Base-by-base conservation (phyloP, 37 sponge, comb jelly and placozoan genomes). In the Geodia barretti region DNA sequence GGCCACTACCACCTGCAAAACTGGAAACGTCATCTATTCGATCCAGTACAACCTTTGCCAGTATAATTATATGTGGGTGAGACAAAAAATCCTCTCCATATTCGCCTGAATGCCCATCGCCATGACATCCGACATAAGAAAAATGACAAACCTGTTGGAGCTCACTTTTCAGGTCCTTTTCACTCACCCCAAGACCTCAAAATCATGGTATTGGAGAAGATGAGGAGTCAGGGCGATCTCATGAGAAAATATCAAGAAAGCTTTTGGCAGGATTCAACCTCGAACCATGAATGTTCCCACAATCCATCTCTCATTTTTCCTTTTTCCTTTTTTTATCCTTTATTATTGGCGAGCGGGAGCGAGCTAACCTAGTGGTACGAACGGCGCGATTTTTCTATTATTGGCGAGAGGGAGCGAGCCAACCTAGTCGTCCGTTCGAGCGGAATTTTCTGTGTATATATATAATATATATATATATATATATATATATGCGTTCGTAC, bases 31-130 rank as follows among this genome's bases (percentile, higher is more conserved):
- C 40, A 39, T 73, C 47, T 73, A 73, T 5, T 42, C 39, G 29
- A 73, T 73, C 5, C 40, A 73, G 30, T 73, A 42, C 74, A 73
- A 30, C 29, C 35, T 4, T 21, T 73, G 74, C 59, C 26, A 54
- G 29, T 1, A 39, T 25, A 40, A 73, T n/a, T n/a, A 42, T 73
- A 73, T 5, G 42, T 39, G 47, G 74, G 74, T 2, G 74, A 73
- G 4, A 73, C 58, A 73, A 25, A 73, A 29, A 68, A 68, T 21
- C 68, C 68, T 5, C 68, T 68, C 68, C 68, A 68, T 3, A 68
- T 68, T 33, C 68, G 68, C 68, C 68, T 68, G 33, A 68, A 68
- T 30, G 68, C 33, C 25, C 31, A 68, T 33, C 68, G 68, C 68
- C 25, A 33, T 30, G 68, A 68, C 68, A 68, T 68, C 68, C 3